Evolutionary conservation across 1,140 invertebrate genomes (phyloP).

Genomic region (Caenorhabditis tropicalis): DNA sequence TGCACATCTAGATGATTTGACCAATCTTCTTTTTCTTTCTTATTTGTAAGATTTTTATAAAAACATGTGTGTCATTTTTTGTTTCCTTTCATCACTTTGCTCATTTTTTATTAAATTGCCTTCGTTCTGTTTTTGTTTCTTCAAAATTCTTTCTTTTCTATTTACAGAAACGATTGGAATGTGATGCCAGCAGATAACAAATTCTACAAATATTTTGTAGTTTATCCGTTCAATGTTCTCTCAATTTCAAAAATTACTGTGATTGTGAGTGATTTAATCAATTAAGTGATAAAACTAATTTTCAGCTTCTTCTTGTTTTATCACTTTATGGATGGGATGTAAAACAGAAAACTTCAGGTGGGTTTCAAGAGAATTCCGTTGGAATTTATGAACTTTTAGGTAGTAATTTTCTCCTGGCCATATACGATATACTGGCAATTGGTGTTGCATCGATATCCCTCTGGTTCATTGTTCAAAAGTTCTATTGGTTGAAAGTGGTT

Average conservation of each 20-base stretch:
- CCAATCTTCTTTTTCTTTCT: not conserved
- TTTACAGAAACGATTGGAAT: conserved; percentile 21
- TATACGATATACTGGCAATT: conserved; percentile 11
- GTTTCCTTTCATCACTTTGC: not conserved
- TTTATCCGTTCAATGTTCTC: conserved; percentile 25
- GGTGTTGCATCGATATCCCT: not conserved
- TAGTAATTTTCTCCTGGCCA: conserved; percentile 30
- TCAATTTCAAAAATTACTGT: conserved; percentile 24
- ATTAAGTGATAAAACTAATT: not conserved
- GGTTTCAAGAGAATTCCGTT: not conserved
- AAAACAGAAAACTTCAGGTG: conserved; percentile 19
- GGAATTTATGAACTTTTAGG: not conserved
- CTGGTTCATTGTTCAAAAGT: conserved; percentile 30
- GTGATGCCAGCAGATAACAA: conserved; percentile 39
- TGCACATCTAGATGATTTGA: conserved; percentile 25
- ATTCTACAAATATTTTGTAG: conserved; percentile 36
- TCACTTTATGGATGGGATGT: conserved; percentile 1
- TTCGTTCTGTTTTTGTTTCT: not conserved
- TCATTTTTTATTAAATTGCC: conserved; percentile 1
- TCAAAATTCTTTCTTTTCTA: not conserved
- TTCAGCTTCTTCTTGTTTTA: not conserved
- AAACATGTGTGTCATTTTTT: not conserved
- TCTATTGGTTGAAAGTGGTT: conserved; percentile 25
- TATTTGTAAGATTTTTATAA: not conserved
- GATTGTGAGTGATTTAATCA: not conserved